Evolutionary conservation across 2,888 invertebrate species (phyloP), one percentile per base, ranked within the genome.

Genomic region (Meiosimyza platycephala): DNA sequence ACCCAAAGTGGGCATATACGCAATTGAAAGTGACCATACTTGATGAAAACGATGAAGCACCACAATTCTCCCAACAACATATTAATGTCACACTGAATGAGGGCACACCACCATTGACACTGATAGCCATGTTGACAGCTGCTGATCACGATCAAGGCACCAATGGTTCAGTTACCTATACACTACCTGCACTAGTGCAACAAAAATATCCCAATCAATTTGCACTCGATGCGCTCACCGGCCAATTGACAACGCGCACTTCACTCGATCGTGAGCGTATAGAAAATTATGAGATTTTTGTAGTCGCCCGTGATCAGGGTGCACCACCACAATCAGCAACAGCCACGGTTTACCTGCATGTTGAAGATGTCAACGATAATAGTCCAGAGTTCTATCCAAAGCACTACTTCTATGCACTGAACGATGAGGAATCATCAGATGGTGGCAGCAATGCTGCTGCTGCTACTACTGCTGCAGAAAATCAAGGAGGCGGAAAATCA

Each of bases 31-130:
- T 98, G 7, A 95, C 93, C 4, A 94, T 98, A 78, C 88, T 96
- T 75, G 98, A 98, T 88, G 97, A 97, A 88, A 98, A 98, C 86
- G 98, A 98, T 83, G 96, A 97, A 88, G 92, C 93, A 18, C 98
- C 98, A 0, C 90, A 90, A 80, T 98, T 98, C 88, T 91, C 93
- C 0, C 93, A 94, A 83, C 88, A 89, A 51, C 87, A 90, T 78
- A 91, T 95, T 55, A 93, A 94, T 81, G 92, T 95, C 5, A 92
- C 92, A 54, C 84, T 96, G 51, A 91, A 92, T 66, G 97, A 97
- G 88, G 94, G 93, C 84, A 92, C 93, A 11, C 93, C 94, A 69
- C 92, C 94, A 0, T 91, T 92, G 76, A 94, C 95, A 77, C 89
- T 95, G 79, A 93, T 97, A 33, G 92, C 95, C 1, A 93, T 94